phyloP scores from a whole-genome alignment of 1,140 invertebrate species.

The Leptinotarsa undecemlineata region DNA sequence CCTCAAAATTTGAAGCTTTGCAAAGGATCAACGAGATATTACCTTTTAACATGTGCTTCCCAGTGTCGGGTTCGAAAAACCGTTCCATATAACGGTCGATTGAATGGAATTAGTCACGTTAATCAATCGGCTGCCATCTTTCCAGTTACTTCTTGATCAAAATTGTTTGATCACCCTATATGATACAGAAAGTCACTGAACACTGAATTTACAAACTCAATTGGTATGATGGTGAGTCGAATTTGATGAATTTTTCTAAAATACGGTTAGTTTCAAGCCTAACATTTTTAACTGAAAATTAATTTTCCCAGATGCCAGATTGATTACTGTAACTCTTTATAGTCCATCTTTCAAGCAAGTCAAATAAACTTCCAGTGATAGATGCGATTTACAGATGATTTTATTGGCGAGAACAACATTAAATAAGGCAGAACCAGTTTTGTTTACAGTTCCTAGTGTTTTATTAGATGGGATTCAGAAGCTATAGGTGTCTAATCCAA shows the following conservation, averaged over 20 bases:
- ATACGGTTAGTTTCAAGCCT: background rate
- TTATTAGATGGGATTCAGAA: conserved; percentile 33
- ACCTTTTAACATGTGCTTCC: no score
- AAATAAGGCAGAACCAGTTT: conserved; percentile 31
- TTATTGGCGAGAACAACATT: conserved; percentile 31
- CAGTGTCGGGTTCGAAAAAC: no score
- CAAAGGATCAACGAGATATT: no score
- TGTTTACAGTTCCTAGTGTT: conserved; percentile 33
- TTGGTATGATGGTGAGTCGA: no score
- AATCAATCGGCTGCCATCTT: no score
- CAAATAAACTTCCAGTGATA: conserved; percentile 34
- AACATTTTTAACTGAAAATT: conserved; percentile 10
- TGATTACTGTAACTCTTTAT: conserved; percentile 22
- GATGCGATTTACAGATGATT: conserved; percentile 34
- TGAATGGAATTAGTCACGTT: no score
- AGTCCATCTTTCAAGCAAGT: conserved; percentile 27
- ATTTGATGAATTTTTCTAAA: background rate
- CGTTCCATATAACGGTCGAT: no score
- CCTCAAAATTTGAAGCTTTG: no score
- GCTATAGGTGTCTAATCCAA: conserved; percentile 33
- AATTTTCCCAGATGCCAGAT: conserved; percentile 28
- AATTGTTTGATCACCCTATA: no score
- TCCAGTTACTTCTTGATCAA: no score
- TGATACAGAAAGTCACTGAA: no score
- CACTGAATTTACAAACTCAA: no score